Percentiles rank a stretch among this genome's conserved stretches.
Evolutionary conservation across 1,140 invertebrate genomes (phyloP).

Genomic region (Rhopalosiphum padi): DNA sequence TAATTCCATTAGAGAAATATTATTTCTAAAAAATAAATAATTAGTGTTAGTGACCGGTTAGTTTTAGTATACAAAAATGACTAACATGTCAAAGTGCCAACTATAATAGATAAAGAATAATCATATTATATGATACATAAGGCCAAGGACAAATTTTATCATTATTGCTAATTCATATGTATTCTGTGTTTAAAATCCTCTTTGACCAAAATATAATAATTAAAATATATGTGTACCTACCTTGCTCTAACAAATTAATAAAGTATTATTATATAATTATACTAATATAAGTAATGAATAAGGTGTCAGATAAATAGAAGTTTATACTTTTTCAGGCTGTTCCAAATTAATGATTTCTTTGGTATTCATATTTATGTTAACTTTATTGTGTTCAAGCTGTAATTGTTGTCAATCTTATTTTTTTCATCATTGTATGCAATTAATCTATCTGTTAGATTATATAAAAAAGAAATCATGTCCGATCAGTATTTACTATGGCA

Average conservation of each 20-base stretch:
- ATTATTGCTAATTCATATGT: slow-evolving; percentile 12
- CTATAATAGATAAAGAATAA: slow-evolving; percentile 29
- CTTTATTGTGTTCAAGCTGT: not conserved
- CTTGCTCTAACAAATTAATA: not conserved
- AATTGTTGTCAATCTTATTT: not conserved
- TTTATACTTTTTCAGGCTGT: not conserved
- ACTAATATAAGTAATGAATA: not conserved
- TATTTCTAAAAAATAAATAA: slow-evolving; percentile 35
- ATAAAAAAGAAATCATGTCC: not conserved
- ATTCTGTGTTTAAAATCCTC: not conserved
- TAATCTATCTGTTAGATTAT: not conserved
- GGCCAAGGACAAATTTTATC: slow-evolving; percentile 46
- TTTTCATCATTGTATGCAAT: not conserved
- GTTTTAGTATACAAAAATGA: not conserved
- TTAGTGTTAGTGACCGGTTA: not conserved
- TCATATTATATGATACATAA: slow-evolving; percentile 45
- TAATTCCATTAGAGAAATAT: not conserved
- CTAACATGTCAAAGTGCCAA: slow-evolving; percentile 31
- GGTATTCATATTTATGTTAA: not conserved
- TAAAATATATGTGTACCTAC: not conserved
- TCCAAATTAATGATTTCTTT: not conserved
- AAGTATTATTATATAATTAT: not conserved
- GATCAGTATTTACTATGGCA: not conserved
- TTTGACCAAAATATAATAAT: not conserved
- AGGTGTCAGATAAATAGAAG: not conserved